Evolutionary conservation across 2,113 vertebrate genomes (phyloP), one percentile per base, ranked within the genome.

Genomic region (Nycticorax nycticorax): DNA sequence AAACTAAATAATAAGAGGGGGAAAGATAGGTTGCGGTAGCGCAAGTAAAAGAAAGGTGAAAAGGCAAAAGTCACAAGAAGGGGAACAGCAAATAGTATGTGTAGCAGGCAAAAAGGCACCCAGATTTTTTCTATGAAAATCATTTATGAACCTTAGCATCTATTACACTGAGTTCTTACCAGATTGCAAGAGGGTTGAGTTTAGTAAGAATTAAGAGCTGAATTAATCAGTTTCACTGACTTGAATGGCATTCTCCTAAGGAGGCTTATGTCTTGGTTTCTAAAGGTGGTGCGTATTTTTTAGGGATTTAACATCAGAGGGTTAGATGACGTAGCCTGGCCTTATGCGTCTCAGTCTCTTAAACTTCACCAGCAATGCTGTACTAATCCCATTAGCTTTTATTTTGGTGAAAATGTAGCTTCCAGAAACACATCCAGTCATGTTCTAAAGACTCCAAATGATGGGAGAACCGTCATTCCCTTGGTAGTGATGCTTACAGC

Each of bases 281-380:
- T 63, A 23, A 56, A 81, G 12, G 3, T 2, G 0, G 7, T 10
- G 3, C 47, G 5, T 50, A 9, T 14, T 87, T 10, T 71, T 87
- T 41, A 76, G 13, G 14, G 5, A 48, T 74, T 67, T 77, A 53
- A 16, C 17, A 43, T 76, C 14, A 56, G n/a, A 90, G 21, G 5
- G 14, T 55, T 74, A 71, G 47, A 50, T 71, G n/a, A 21, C 0
- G 0, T 41, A 79, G 39, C 21, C 47, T 72, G 73, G 48, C 10
- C 33, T 64, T 48, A 30, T 1, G 0, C 47, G 12, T 56, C 45
- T 85, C n/a, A 59, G 15, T 59, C 37, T 75, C 32, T 80, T 74
- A 47, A 86, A 91, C 14, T 62, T 88, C 55, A 50, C 8, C 50
- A 71, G 9, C 37, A 12, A 53, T 66, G 24, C 28, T 41, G 9